phyloP scores from a whole-genome alignment of 2,797 vertebrate genomes.

The Pelobates cultripes region DNA sequence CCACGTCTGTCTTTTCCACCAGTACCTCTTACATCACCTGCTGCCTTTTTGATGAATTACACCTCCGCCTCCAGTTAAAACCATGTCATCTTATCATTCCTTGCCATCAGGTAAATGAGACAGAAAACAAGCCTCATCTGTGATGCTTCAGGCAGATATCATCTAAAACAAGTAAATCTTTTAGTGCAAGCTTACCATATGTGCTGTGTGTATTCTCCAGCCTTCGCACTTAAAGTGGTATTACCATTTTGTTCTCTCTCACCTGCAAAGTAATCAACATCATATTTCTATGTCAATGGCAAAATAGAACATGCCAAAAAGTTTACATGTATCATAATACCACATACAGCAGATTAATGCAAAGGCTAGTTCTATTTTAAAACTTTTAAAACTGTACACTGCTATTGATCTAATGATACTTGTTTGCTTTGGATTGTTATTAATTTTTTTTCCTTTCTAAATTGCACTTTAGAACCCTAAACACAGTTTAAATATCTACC shows the following conservation, averaged over 20 bases:
- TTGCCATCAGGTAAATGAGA: conserved; percentile 77
- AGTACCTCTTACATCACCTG: conserved; percentile 50
- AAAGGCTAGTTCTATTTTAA: too few relatives aligned
- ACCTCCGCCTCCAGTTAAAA: conserved; percentile 63
- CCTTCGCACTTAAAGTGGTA: background rate
- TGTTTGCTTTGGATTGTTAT: too few relatives aligned
- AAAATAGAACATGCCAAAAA: background rate
- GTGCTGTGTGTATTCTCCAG: conserved; percentile 59
- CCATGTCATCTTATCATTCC: conserved; percentile 66
- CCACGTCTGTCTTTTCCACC: conserved; percentile 30
- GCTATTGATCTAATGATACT: too few relatives aligned
- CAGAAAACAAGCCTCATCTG: conserved; percentile 65
- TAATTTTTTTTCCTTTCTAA: too few relatives aligned
- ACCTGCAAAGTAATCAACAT: background rate
- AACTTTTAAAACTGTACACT: too few relatives aligned
- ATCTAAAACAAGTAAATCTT: conserved; percentile 63
- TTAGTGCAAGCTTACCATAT: conserved; percentile 63
- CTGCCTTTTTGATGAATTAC: conserved; percentile 50
- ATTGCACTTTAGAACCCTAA: too few relatives aligned
- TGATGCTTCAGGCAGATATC: conserved; percentile 58
- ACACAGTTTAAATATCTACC: too few relatives aligned
- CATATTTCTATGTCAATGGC: background rate
- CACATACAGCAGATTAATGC: background rate
- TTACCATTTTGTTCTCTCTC: background rate
- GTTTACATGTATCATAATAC: background rate